Evolutionary conservation across 1,140 invertebrate genomes (phyloP).

Genomic region (Melanaphis sacchari): DNA sequence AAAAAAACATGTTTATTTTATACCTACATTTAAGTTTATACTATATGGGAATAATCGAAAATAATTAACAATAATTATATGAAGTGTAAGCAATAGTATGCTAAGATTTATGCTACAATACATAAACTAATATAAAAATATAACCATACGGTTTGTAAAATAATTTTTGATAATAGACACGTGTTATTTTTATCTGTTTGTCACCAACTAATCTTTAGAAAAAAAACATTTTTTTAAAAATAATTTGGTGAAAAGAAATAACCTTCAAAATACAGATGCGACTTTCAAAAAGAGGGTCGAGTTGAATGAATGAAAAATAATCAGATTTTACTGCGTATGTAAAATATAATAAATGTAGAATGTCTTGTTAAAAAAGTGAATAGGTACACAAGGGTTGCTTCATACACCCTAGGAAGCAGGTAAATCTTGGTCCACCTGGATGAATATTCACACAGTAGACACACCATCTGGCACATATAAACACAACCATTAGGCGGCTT

Average conservation of each 20-base stretch:
- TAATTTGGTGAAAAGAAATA: neutral
- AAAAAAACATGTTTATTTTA: neutral
- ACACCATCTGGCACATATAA: conserved; percentile 34
- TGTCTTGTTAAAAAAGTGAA: conserved; percentile 42
- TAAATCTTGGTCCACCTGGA: conserved; percentile 43
- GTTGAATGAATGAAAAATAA: conserved; percentile 36
- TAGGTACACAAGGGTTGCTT: conserved; percentile 23
- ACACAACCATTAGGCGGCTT: conserved; percentile 32
- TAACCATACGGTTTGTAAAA: neutral
- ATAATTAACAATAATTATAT: too few species aligned
- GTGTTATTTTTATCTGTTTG: conserved; percentile 5
- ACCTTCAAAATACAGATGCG: neutral
- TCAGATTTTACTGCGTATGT: conserved; percentile 24
- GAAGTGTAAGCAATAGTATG: neutral
- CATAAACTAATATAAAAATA: neutral
- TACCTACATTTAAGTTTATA: neutral
- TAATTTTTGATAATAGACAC: neutral
- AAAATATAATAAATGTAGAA: conserved; percentile 36
- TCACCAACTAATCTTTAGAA: neutral
- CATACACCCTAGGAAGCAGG: conserved; percentile 33
- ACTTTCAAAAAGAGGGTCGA: conserved; percentile 30
- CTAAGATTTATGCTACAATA: neutral
- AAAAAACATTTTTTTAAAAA: neutral
- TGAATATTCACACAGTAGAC: conserved; percentile 42
- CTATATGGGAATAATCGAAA: too few species aligned